Base-by-base conservation (phyloP, 2,797 vertebrate species). In the Hyperoplus immaculatus region DNA sequence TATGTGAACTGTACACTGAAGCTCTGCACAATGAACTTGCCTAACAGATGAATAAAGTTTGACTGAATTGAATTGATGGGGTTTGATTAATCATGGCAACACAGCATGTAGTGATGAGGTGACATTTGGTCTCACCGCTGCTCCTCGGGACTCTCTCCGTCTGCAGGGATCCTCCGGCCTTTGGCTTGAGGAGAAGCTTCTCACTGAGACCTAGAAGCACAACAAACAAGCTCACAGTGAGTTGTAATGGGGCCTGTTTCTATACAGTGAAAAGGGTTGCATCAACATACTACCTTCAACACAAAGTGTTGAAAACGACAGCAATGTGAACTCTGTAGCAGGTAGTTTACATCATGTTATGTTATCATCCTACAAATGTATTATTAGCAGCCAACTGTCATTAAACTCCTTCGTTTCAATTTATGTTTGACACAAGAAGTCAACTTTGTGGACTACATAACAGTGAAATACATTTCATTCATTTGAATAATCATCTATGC, bases 101-200 rank as follows among this genome's bases (percentile, higher is more conserved):
- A 9, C 8, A 21, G 10, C 8, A 10, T 29, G 29, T 0, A 54
- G 13, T 8, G 18, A 38, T 29, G 29, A 29, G 6, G 50, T 43
- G 42, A 8, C 4, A 14, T 51, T 8, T 5, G 3, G 12, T 11
- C 97, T 96, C 82, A 99, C 97, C 89, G 14, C 77, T 95, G 88
- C 97, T 98, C 71, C 95, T 94, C 0, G 96, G 96, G 42, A 98
- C 72, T 74, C 93, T 89, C 74, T 96, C 89, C 0, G 97, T 99
- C 74, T 96, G 93, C 41, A 96, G 90, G 43, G 89, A 53, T 5
- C 86, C 43, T 16, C 73, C 75, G 21, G 90, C 79, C 70, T 89
- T 95, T 7, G 96, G 91, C 65, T 88, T 95, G 55, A 99, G 87
- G 41, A 97, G 94, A 21, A 99, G 89, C 57, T 93, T 97, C 61